Percentiles rank a stretch among this genome's conserved stretches.
Evolutionary conservation across 2,113 vertebrate species (phyloP).

Genomic region (Chionomys nivalis): DNA sequence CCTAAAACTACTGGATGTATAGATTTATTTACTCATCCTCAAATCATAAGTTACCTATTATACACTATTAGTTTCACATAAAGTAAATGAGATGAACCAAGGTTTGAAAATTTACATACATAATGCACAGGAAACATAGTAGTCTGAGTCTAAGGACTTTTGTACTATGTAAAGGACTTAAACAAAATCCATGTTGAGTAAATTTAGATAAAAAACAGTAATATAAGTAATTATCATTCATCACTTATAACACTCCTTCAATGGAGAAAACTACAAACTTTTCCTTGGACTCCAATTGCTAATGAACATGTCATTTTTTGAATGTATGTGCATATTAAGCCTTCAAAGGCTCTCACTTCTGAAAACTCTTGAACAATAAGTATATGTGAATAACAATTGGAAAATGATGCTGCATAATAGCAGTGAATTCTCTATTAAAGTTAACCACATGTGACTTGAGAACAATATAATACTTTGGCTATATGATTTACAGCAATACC

Average conservation of each 20-base stretch:
- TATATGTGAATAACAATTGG: slow-evolving; percentile 47
- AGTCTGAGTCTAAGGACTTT: neutral
- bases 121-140: neutral
- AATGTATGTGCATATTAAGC: slow-evolving; percentile 47
- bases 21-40: neutral
- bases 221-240: neutral
- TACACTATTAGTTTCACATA: neutral
- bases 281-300: slow-evolving; percentile 49
- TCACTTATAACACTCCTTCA: neutral
- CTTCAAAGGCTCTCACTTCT: slow-evolving; percentile 59
- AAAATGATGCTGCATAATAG: neutral
- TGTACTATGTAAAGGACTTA: neutral
- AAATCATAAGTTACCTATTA: neutral
- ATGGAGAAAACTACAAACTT: neutral
- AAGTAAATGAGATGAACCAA: neutral
- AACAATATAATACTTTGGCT: slow-evolving; percentile 3
- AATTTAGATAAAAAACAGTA: neutral
- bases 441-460: slow-evolving; percentile 37
- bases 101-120: neutral
- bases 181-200: neutral
- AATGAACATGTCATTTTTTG: slow-evolving; percentile 54
- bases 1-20: neutral
- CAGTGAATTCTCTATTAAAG: slow-evolving; percentile 61
- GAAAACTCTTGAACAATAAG: slow-evolving; percentile 41
- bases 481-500: slow-evolving; percentile 14